Base-by-base conservation (phyloP, 2,113 vertebrate genomes). In the Mesoclemmys tuberculata region DNA sequence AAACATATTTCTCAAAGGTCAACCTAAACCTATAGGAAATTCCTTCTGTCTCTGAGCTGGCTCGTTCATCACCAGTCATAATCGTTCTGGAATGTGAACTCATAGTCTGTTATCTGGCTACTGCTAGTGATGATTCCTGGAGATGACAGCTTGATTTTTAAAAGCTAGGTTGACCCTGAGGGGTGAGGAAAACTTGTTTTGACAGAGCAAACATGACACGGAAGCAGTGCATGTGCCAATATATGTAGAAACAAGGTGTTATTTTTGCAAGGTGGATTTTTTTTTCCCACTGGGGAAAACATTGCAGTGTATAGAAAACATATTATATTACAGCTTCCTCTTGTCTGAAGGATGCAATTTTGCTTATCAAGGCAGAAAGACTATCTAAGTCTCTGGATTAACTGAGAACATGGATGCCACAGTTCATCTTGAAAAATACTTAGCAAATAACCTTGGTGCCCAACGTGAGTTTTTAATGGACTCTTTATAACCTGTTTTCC, bases 101-200 rank as follows among this genome's bases (percentile, higher is more conserved):
- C 11, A 0, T 74, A 88, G 91, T 90, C 93, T 94, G 88, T 93
- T 95, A 93, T 93, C 96, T 91, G 75, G 90, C 94, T 95, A 95
- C 97, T 91, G 88, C 86, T 88, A 54, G 38, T 78, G 94, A 96
- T 88, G 92, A 95, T 97, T 90, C 97, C 94, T 92, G 85, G 85
- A 96, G 96, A 96, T 26, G 93, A 97, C 96, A 96, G 96, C 95
- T 97, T 86, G 85, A 82, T 97, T 97, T 97, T 96, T 95, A 96
- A 97, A 98, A 96, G 93, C 44, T 87, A 51, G 85, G 87, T 89
- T 97, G 98, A 97, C 95, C 97, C 97, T 24, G 10, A 88, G 92
- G 97, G 97, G 86, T 1, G 83, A 94, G 93, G 95, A 90, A 94
- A 96, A 94, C 96, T 97, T 97, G 97, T 97, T 97, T 95, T 95